Base-by-base conservation (phyloP, 2,797 vertebrate species). In the Numenius phaeopus region DNA sequence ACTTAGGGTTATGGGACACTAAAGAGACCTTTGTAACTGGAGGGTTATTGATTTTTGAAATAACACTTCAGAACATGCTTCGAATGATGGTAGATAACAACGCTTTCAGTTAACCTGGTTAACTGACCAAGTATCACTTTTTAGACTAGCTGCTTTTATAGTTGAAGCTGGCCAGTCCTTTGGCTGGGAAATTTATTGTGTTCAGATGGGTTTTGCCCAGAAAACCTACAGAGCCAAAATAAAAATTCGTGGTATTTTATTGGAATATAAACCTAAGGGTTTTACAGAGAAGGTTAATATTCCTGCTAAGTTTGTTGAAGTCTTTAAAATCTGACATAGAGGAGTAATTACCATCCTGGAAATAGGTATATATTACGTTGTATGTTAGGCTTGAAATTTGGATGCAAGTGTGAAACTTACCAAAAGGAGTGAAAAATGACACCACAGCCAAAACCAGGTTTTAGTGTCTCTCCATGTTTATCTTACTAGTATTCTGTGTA, bases 401-500 rank as follows among this genome's bases (percentile, higher is more conserved):
- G 32, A 34, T 81, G 21, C 44, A 79, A 2, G 13, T 29, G 27
- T 87, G 46, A 65, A 59, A 55, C 77, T 47, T 59, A 40, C 17
- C 32, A 23, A 44, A 87, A 82, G 27, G 30, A 57, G 23, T 73
- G 44, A 62, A 81, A 93, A 93, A 92, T 42, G 1, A 2, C 42
- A 26, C 1, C 1, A 0, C n/a, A 55, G 46, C 23, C 40, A 64
- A 37, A 71, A 5, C 46, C 20, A 72, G 23, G 21, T 67, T 83
- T 90, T 50, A 44, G 8, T 62, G 23, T 71, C 34, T 14, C 10
- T 82, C n/a, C 47, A 19, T 26, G 13, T 62, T 82, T 61, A 23
- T n/a, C 2, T 0, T 49, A 20, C 40, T 52, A 17, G 14, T 90
- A 19, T 19, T 42, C n/a, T 46, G 7, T 26, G 5, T 50, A 12